Conservation (phyloP, 92 coral and sea anemone species). For the Chrysogorgia sp. region DNA sequence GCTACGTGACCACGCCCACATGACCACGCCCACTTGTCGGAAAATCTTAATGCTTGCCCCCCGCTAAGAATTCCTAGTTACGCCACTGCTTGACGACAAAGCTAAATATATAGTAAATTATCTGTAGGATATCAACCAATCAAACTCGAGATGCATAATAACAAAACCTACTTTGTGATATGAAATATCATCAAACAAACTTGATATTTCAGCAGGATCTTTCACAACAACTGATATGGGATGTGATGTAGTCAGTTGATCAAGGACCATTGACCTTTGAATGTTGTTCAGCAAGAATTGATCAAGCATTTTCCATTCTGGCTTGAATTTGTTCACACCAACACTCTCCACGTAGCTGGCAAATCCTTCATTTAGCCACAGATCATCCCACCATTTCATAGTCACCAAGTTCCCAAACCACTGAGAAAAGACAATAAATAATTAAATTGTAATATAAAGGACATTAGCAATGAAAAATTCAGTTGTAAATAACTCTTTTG, state of each 20-base stretch:
- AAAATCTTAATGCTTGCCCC: too few species aligned
- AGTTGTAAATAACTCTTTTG: too few species aligned
- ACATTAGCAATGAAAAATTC: too few species aligned
- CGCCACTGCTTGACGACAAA: too few species aligned
- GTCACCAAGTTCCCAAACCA: slow-evolving; percentile 96
- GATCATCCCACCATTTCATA: slow-evolving; percentile 86
- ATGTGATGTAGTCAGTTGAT: slow-evolving; percentile 78
- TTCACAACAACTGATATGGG: slow-evolving; percentile 67
- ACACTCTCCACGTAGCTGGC: slow-evolving; percentile 84
- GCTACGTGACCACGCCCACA: too few species aligned
- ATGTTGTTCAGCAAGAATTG: slow-evolving; percentile 62
- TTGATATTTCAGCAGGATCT: slow-evolving; percentile 68
- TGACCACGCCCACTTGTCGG: too few species aligned
- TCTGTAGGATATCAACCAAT: too few species aligned
- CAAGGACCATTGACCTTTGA: slow-evolving; percentile 68
- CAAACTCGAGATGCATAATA: too few species aligned
- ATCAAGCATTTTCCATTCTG: slow-evolving; percentile 88
- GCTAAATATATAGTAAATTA: too few species aligned
- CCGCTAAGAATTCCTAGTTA: too few species aligned
- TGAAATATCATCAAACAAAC: slow-evolving; percentile 72
- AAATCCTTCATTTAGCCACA: slow-evolving; percentile 91
- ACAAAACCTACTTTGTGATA: slow-evolving; percentile 78
- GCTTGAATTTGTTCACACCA: slow-evolving; percentile 66
- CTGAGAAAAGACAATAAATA: slow-evolving; percentile 35
- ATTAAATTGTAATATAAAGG: too few species aligned